phyloP scores from a whole-genome alignment of 2,888 invertebrate species.

The Ectropis crepuscularia region DNA sequence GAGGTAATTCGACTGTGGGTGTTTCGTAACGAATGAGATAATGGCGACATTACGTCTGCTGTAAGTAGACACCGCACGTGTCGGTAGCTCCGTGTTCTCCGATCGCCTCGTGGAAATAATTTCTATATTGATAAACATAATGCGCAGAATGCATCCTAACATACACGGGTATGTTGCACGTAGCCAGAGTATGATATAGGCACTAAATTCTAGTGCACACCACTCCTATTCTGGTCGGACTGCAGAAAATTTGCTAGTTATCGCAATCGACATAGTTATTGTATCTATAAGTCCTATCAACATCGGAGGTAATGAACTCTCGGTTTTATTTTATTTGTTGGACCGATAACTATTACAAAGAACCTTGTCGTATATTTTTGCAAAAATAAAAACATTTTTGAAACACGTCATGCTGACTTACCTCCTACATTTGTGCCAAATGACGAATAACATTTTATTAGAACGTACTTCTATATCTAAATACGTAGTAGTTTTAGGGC shows the following conservation, averaged over 20 bases:
- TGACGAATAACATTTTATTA: too few relatives aligned
- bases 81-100: slow-evolving; percentile 40
- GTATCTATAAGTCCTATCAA: background rate
- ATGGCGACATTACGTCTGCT: slow-evolving; percentile 52
- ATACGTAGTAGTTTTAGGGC: too few relatives aligned
- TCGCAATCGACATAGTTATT: background rate
- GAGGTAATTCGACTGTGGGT: slow-evolving; percentile 18
- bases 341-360: background rate
- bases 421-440: too few relatives aligned
- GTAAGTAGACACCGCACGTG: slow-evolving; percentile 47
- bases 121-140: slow-evolving; percentile 42
- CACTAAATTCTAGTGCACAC: background rate
- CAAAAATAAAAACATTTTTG: background rate
- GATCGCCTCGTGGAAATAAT: slow-evolving; percentile 49
- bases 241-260: background rate
- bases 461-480: too few relatives aligned
- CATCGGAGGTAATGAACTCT: background rate
- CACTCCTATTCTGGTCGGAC: background rate
- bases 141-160: slow-evolving; percentile 47
- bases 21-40: slow-evolving; percentile 33
- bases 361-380: background rate
- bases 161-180: slow-evolving; percentile 16
- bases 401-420: background rate
- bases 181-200: slow-evolving; percentile 2
- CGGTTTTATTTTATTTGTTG: background rate